Conservation (phyloP, 2,113 vertebrate species). For the Myanophis thanlyinensis region DNA sequence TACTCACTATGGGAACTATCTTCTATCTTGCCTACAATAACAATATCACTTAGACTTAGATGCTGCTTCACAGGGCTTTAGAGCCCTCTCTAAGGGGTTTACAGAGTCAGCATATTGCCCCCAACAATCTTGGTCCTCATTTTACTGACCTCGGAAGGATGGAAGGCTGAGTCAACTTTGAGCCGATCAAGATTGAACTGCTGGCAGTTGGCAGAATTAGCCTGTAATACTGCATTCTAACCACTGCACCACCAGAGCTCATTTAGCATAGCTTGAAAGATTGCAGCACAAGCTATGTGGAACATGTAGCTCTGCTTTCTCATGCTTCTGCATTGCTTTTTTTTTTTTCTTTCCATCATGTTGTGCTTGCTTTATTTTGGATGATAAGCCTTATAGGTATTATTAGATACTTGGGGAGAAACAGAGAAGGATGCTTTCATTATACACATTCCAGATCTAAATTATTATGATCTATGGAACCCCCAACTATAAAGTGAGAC, state of each 20-base stretch:
- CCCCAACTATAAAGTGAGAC: slow-evolving; percentile 15
- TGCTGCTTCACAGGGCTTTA: no score
- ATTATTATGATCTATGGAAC: not conserved
- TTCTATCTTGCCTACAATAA: not conserved
- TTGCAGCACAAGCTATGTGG: not conserved
- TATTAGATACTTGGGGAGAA: not conserved
- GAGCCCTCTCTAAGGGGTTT: no score
- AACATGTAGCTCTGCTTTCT: not conserved
- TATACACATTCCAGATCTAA: not conserved
- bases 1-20: not conserved
- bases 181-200: no score
- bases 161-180: no score
- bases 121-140: no score
- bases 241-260: no score
- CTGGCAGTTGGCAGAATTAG: no score
- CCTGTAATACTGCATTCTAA: no score
- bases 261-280: not conserved
- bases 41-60: no score
- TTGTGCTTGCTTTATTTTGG: not conserved
- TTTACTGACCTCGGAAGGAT: no score
- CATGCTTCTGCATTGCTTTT: not conserved
- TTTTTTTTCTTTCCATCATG: not conserved
- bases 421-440: not conserved
- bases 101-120: no score
- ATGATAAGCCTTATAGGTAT: not conserved